Evolutionary conservation across 2,797 vertebrate genomes (phyloP).

Genomic region (Myotis myotis): DNA sequence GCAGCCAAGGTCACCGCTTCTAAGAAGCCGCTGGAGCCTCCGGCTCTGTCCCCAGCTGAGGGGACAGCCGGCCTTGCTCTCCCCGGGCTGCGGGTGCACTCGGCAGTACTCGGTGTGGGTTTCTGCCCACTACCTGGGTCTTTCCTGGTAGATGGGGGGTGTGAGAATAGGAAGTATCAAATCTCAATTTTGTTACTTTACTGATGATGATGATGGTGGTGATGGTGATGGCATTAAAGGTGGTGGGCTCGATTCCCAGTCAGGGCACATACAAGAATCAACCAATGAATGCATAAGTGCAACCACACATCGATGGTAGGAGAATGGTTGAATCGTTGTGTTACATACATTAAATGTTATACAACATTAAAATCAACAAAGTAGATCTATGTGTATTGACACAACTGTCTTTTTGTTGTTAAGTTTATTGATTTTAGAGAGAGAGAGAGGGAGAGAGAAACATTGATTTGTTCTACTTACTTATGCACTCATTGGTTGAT

Average conservation of each 20-base stretch:
- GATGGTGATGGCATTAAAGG: background rate
- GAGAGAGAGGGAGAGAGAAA: background rate
- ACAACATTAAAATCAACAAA: background rate
- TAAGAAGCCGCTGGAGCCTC: background rate
- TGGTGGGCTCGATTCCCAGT: background rate
- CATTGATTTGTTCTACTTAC: too few species aligned
- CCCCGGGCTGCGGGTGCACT: too few species aligned
- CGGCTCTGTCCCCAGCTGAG: background rate
- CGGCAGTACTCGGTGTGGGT: background rate
- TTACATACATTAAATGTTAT: background rate
- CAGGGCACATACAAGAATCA: background rate
- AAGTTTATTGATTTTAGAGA: background rate
- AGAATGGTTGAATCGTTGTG: too few species aligned
- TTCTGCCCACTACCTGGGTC: too few species aligned
- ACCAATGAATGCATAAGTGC: background rate
- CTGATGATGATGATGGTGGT: background rate
- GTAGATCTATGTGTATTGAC: background rate
- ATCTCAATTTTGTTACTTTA: background rate
- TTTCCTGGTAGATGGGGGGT: background rate
- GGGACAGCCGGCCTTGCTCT: background rate
- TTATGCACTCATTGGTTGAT: too few species aligned
- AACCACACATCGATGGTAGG: too few species aligned
- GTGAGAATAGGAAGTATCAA: background rate
- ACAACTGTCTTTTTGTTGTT: background rate
- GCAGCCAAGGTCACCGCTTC: background rate